A percentile compares a stretch with the other conserved stretches of the same genome.
Conservation (phyloP, 2,113 vertebrate species). For the Gracilinanus agilis region DNA sequence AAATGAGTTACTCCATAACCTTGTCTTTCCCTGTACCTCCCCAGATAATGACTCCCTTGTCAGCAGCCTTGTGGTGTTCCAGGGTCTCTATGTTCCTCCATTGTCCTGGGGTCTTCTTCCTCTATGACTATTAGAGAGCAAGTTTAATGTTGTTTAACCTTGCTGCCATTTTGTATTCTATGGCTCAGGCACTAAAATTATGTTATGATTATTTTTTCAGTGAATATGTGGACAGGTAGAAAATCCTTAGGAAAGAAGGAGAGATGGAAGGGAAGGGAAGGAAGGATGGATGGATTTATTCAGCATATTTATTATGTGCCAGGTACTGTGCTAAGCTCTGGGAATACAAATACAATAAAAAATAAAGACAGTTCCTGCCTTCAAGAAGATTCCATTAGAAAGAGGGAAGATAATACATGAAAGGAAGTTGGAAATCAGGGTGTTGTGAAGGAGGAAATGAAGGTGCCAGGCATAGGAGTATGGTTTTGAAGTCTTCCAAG, state of each 20-base stretch:
- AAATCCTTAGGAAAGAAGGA: neutral
- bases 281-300: too few species aligned
- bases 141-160: neutral
- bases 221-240: neutral
- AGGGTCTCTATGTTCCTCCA: neutral
- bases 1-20: neutral
- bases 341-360: too few species aligned
- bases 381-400: too few species aligned
- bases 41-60: neutral
- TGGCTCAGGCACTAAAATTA: neutral
- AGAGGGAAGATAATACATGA: too few species aligned
- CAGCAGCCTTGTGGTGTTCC: neutral
- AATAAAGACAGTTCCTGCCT: too few species aligned
- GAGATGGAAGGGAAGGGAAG: too few species aligned
- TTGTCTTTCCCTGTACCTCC: neutral
- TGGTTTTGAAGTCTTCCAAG: neutral
- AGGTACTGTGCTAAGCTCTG: too few species aligned
- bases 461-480: neutral
- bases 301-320: too few species aligned
- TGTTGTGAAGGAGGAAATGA: neutral
- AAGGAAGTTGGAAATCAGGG: neutral
- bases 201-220: neutral
- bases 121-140: neutral
- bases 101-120: neutral
- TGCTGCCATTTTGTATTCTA: neutral